phyloP scores from a whole-genome alignment of 2,113 vertebrate genomes.

The Aythya baeri region DNA sequence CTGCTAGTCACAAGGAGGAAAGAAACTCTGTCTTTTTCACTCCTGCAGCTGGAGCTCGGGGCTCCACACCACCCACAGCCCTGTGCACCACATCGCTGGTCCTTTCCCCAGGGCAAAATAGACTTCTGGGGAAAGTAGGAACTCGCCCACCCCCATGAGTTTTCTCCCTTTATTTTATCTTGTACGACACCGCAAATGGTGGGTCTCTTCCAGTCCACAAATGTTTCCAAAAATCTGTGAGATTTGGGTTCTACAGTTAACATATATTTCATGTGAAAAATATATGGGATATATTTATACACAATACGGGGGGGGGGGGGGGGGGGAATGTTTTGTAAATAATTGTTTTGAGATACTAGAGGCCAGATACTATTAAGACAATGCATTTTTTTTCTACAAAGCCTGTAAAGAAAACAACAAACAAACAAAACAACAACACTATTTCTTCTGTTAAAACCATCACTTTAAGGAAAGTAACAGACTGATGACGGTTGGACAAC shows the following conservation, averaged over 20 bases:
- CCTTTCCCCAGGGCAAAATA: neutral
- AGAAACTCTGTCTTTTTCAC: fast-evolving
- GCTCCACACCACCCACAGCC: neutral
- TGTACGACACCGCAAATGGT: neutral
- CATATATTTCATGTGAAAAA: neutral
- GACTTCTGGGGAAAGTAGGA: fast-evolving
- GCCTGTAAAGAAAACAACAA: neutral
- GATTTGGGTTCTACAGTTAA: neutral
- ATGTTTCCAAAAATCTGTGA: neutral
- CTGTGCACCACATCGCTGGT: fast-evolving
- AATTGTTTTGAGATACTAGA: neutral
- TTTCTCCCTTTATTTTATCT: neutral
- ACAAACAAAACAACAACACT: neutral
- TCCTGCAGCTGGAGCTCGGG: neutral
- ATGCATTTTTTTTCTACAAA: neutral
- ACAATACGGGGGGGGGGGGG: no score
- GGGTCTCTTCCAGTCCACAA: neutral
- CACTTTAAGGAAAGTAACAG: neutral
- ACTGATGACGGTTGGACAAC: neutral
- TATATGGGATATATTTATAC: neutral
- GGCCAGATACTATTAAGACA: neutral
- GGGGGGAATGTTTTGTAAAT: neutral
- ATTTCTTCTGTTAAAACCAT: neutral
- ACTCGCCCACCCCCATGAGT: fast-evolving
- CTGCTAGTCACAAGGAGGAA: fast-evolving